These are phyloP conservation scores for Ceyx margarethae DNA, from an alignment of 2,113 vertebrate species.

Conservation along the genomic window DNA sequence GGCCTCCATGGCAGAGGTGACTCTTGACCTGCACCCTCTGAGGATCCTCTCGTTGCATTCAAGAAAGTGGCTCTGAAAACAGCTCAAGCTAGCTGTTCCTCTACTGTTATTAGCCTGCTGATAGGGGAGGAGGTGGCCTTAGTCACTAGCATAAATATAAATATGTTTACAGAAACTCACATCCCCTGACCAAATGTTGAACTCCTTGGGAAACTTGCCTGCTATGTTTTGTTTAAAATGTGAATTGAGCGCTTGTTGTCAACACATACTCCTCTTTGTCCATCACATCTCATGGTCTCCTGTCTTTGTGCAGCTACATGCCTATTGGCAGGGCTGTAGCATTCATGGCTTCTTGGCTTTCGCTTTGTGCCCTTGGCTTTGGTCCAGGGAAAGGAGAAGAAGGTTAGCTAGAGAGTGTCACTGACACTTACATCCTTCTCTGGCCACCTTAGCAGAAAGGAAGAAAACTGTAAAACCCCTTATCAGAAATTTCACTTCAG, in stretches of 20 bases:
- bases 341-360: background rate
- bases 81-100: background rate
- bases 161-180: background rate
- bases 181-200: background rate
- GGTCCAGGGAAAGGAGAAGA: background rate
- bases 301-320: background rate
- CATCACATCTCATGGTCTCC: background rate
- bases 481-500: background rate
- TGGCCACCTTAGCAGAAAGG: background rate
- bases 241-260: rapidly evolving
- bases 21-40: background rate
- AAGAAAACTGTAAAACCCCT: background rate
- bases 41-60: background rate
- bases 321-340: background rate
- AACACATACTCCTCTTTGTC: background rate
- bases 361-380: background rate
- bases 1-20: background rate
- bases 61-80: background rate
- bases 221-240: background rate
- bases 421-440: background rate
- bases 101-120: background rate
- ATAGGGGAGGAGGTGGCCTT: background rate
- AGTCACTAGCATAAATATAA: background rate
- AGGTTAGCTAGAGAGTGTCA: background rate
- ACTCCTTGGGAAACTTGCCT: background rate